A percentile compares a stretch with the other conserved stretches of the same genome.
phyloP scores from a whole-genome alignment of 2,888 invertebrate species.

The Epicampocera succincta region DNA sequence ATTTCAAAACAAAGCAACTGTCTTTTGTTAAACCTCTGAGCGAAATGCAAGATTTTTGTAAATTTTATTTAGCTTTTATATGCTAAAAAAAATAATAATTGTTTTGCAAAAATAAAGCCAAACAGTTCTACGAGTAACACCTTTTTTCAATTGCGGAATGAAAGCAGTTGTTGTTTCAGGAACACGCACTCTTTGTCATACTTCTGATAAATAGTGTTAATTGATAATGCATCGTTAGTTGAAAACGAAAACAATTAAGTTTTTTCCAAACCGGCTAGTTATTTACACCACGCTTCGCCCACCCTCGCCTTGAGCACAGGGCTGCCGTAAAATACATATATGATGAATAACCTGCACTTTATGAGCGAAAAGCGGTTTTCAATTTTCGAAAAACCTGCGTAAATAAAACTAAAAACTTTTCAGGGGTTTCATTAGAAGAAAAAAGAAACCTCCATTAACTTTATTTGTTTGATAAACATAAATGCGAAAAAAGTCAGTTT shows the following conservation, averaged over 20 bases:
- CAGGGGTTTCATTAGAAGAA: too few relatives aligned
- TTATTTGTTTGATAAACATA: too few relatives aligned
- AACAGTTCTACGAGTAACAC: constrained; percentile 64
- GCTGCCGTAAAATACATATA: too few relatives aligned
- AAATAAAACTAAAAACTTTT: too few relatives aligned
- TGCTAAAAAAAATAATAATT: constrained; percentile 36
- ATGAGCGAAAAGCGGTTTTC: too few relatives aligned
- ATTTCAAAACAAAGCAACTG: constrained; percentile 26
- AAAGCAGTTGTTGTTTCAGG: constrained; percentile 16
- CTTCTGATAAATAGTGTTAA: constrained; percentile 35
- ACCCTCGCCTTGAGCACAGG: too few relatives aligned
- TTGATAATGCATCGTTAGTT: constrained; percentile 28
- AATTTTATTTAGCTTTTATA: constrained; percentile 61
- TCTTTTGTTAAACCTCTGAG: constrained; percentile 38
- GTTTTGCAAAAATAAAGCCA: background rate
- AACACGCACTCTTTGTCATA: constrained; percentile 62
- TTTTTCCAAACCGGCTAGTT: too few relatives aligned
- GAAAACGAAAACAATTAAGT: constrained; percentile 17
- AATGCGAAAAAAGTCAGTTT: too few relatives aligned
- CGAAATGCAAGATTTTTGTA: constrained; percentile 34
- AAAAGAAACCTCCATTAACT: too few relatives aligned
- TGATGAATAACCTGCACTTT: too few relatives aligned
- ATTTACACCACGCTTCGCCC: too few relatives aligned
- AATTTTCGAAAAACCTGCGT: too few relatives aligned
- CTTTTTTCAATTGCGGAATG: constrained; percentile 33